A percentile compares a stretch with the other conserved stretches of the same genome.
Evolutionary conservation across 1,140 invertebrate genomes (phyloP).

Genomic region (Eubasilissa regina): DNA sequence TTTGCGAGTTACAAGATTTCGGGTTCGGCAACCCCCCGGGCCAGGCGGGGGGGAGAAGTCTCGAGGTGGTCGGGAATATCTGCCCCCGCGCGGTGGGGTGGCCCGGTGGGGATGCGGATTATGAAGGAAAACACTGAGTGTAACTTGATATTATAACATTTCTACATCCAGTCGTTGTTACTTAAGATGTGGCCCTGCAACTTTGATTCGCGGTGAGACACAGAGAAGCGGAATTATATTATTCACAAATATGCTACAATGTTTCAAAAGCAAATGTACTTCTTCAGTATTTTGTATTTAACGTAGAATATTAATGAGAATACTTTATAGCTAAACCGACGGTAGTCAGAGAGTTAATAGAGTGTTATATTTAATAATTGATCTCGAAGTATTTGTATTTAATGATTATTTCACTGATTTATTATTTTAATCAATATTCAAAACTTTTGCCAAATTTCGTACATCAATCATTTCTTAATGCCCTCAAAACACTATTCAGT

Average conservation of each 20-base stretch:
- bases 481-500: too few species aligned
- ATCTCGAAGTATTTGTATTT: too few species aligned
- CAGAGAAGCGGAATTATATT: conserved; percentile 30
- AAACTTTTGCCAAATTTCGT: too few species aligned
- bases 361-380: too few species aligned
- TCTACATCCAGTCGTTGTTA: conserved; percentile 57
- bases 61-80: conserved; percentile 25
- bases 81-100: conserved; percentile 26
- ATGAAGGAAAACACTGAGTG: conserved; percentile 56
- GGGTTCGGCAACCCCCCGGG: conserved; percentile 51
- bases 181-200: conserved; percentile 49
- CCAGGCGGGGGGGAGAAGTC: conserved; percentile 20
- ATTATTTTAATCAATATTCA: too few species aligned
- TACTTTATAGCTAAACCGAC: too few species aligned
- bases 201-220: conserved; percentile 57
- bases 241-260: neutral
- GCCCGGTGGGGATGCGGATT: conserved; percentile 49
- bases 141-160: conserved; percentile 60
- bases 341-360: too few species aligned
- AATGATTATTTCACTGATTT: too few species aligned
- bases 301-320: too few species aligned
- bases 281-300: too few species aligned
- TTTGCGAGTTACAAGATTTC: conserved; percentile 61
- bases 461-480: too few species aligned
- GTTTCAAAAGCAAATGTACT: too few species aligned